Base-by-base conservation (phyloP, 2,888 invertebrate genomes). In the Troides oblongomaculatus region DNA sequence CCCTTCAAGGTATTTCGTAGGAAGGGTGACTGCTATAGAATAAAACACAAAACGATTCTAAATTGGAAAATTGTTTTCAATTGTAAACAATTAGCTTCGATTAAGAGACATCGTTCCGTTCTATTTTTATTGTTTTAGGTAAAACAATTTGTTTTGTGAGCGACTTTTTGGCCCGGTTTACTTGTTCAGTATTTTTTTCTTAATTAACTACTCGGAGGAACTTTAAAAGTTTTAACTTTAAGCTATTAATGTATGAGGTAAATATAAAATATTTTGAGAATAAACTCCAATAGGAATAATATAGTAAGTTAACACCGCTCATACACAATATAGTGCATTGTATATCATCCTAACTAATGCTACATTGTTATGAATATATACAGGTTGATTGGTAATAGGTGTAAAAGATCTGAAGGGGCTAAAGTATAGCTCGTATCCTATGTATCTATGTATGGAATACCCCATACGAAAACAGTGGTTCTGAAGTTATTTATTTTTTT, bases 31-130 rank as follows among this genome's bases (percentile, higher is more conserved):
- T 53, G 61, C 39, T 60, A 39, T 50, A 60, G 21, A 63, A 59
- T 25, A 71, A 64, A 68, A 74, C 74, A 77, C 71, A 71, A 74
- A 74, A 74, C 72, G 70, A 70, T 64, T 72, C 72, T 72, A 78
- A 83, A 83, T 82, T 83, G 81, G 78, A 81, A 81, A 83, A 83
- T 82, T 75, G 81, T 76, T 74, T 74, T 71, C 82, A 83, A 83
- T 83, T 83, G 80, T 76, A 71, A 77, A 80, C 83, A 78, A 83
- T 83, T 82, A 78, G 74, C 62, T 62, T 63, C 71, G 72, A 77
- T 76, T 72, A 66, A 74, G 71, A 56, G 65, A 72, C 68, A 64
- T 70, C 39, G 63, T 65, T 62, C 53, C 70, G 68, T 66, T 68
- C 64, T 50, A 64, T 62, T 70, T 71, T 71, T 71, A 64, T 67